Evolutionary conservation across 1,140 invertebrate species (phyloP).

Genomic region (Pissodes strobi): DNA sequence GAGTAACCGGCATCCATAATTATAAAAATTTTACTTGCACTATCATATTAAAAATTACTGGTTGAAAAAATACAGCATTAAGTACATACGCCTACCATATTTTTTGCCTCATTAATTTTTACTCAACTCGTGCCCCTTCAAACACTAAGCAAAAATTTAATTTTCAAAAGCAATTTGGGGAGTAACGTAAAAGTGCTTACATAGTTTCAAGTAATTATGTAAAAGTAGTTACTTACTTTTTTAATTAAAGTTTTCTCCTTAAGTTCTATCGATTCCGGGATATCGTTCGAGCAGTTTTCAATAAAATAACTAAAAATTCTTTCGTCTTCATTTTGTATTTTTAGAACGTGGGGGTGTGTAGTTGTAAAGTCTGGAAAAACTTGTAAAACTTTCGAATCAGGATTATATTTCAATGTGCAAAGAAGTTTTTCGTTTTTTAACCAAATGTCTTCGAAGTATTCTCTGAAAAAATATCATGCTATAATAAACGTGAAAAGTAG

Average conservation of each 20-base stretch:
- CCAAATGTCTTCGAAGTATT: constrained; percentile 49
- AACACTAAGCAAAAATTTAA: background rate
- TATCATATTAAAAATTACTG: too few relatives aligned
- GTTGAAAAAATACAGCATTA: too few relatives aligned
- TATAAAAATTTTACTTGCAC: too few relatives aligned
- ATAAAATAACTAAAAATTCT: constrained; percentile 30
- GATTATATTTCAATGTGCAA: constrained; percentile 46
- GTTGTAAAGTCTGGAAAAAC: constrained; percentile 50
- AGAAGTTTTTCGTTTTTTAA: constrained; percentile 46
- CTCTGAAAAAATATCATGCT: constrained; percentile 38
- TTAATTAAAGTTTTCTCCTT: constrained; percentile 35
- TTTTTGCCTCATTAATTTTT: background rate
- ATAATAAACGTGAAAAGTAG: background rate
- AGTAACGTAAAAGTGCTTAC: background rate
- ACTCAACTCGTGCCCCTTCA: background rate
- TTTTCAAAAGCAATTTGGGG: background rate
- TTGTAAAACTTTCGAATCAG: constrained; percentile 34
- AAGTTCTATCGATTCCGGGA: constrained; percentile 27
- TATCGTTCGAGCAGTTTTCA: constrained; percentile 29
- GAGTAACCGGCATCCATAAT: too few relatives aligned
- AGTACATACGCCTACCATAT: too few relatives aligned
- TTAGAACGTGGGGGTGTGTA: constrained; percentile 32
- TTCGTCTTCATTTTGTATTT: constrained; percentile 10
- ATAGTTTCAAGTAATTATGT: background rate
- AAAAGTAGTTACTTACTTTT: constrained; percentile 27